Evolutionary conservation across 2,888 invertebrate genomes (phyloP).

Genomic region (Ennomos quercinarius): DNA sequence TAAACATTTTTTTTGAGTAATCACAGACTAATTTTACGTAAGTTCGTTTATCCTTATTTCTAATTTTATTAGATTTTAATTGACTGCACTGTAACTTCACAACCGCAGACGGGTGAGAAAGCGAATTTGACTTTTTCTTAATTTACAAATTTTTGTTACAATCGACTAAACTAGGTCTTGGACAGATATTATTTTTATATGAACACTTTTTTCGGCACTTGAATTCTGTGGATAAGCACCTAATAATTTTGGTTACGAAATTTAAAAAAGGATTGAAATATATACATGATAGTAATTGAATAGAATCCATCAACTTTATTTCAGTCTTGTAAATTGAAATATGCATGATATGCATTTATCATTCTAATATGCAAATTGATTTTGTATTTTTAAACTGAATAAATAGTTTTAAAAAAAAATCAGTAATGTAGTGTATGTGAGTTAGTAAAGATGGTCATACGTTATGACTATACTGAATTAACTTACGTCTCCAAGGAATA

Average conservation of each 20-base stretch:
- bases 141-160: conserved; percentile 34
- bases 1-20: too few relatives aligned
- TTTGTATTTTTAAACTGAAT: too few relatives aligned
- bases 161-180: conserved; percentile 32
- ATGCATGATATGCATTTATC: too few relatives aligned
- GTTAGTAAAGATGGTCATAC: too few relatives aligned
- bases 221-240: conserved; percentile 26
- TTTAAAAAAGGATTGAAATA: conserved; percentile 6
- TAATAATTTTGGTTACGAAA: conserved; percentile 13
- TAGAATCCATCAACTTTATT: not conserved
- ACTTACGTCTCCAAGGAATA: too few relatives aligned
- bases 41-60: not conserved
- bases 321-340: not conserved
- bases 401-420: too few relatives aligned
- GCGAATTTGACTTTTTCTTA: conserved; percentile 18
- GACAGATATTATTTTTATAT: conserved; percentile 27
- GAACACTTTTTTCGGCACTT: conserved; percentile 37
- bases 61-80: conserved; percentile 15
- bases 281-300: conserved; percentile 1
- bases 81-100: conserved; percentile 18
- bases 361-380: too few relatives aligned
- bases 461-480: too few relatives aligned
- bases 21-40: not conserved
- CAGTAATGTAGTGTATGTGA: too few relatives aligned
- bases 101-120: conserved; percentile 21